These are phyloP conservation scores for Chitala chitala DNA, from an alignment of 2,113 vertebrate species.

Conservation along the genomic window DNA sequence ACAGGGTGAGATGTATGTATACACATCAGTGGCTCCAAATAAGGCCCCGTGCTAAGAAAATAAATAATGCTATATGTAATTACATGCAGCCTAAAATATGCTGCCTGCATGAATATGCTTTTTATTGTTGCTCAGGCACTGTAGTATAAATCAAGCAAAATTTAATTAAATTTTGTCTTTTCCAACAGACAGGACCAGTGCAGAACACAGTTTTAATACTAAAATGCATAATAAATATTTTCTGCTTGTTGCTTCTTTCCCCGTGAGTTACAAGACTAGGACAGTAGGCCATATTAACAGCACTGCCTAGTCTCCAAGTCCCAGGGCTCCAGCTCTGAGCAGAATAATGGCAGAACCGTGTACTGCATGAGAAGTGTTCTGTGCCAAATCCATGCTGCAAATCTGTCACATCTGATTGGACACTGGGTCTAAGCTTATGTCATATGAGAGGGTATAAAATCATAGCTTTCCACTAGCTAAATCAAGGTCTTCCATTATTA, in stretches of 20 bases:
- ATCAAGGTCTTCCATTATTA: too few species aligned
- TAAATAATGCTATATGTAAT: not conserved
- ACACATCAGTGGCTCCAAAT: not conserved
- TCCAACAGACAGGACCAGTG: not conserved
- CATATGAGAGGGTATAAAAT: too few species aligned
- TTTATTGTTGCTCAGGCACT: slow-evolving; percentile 5
- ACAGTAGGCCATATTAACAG: not conserved
- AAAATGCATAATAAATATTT: too few species aligned
- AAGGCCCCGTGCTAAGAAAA: slow-evolving; percentile 7
- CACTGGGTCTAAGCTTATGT: too few species aligned
- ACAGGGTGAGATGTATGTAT: not conserved
- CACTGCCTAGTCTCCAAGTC: not conserved
- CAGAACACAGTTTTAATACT: not conserved
- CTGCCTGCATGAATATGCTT: not conserved
- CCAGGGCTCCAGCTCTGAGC: not conserved
- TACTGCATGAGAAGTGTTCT: not conserved
- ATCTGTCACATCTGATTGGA: not conserved
- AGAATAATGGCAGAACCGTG: not conserved
- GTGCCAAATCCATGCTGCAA: not conserved
- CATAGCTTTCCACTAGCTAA: too few species aligned
- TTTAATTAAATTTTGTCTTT: not conserved
- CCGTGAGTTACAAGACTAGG: not conserved
- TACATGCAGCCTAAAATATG: slow-evolving; percentile 12
- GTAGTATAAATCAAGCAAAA: slow-evolving; percentile 8
- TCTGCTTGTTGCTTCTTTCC: not conserved